Conservation (phyloP, 2,797 vertebrate species). For the Onychomys torridus region DNA sequence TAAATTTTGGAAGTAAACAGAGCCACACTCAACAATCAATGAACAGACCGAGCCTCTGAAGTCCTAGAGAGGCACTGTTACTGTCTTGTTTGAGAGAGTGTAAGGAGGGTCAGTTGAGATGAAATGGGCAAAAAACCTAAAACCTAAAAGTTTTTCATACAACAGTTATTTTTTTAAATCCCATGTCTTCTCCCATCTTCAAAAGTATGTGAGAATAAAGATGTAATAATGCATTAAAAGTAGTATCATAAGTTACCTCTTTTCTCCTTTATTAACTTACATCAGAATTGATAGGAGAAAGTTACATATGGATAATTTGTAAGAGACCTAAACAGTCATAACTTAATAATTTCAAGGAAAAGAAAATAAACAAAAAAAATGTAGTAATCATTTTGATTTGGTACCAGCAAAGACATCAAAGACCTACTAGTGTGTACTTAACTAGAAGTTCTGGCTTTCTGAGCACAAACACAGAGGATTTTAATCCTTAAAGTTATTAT, state of each 20-base stretch:
- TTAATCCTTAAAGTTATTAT: neutral
- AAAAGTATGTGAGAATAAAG: neutral
- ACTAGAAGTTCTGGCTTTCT: neutral
- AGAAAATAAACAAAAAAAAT: neutral
- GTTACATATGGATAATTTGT: neutral
- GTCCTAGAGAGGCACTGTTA: neutral
- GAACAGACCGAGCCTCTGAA: neutral
- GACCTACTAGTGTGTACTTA: no score
- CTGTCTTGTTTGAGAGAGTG: neutral
- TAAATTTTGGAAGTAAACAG: slow-evolving; percentile 12
- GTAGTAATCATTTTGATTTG: neutral
- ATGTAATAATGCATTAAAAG: neutral
- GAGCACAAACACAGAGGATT: neutral
- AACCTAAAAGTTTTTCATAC: neutral
- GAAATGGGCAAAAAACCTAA: slow-evolving; percentile 31
- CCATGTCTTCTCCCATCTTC: neutral
- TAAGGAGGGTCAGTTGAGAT: neutral
- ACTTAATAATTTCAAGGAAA: neutral
- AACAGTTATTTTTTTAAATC: neutral
- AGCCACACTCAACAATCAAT: neutral
- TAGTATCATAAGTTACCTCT: neutral
- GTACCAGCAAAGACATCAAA: neutral
- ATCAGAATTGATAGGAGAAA: slow-evolving; percentile 26
- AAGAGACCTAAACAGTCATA: neutral
- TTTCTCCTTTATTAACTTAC: neutral